Conservation (phyloP, 2,888 invertebrate genomes). For the Drosophila paranaensis region DNA sequence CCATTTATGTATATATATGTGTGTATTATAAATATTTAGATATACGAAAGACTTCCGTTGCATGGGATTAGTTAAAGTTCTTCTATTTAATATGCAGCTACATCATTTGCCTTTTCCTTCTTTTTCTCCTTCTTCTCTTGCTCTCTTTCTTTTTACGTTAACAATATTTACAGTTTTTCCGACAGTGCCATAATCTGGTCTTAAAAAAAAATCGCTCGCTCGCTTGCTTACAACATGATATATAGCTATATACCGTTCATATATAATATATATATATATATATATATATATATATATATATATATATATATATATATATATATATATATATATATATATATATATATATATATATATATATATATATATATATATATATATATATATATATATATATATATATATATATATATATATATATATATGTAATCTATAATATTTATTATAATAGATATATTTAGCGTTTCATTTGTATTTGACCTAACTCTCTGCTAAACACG, state of each 20-base stretch:
- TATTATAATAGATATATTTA: conserved; percentile 28
- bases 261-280: conserved; percentile 31
- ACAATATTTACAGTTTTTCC: conserved; percentile 70
- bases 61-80: conserved; percentile 46
- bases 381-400: too few relatives aligned
- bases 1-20: conserved; percentile 11
- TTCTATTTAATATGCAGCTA: conserved; percentile 60
- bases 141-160: conserved; percentile 46
- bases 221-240: conserved; percentile 67
- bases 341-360: conserved; percentile 32
- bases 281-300: conserved; percentile 5
- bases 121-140: background rate
- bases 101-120: conserved; percentile 33
- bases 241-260: conserved; percentile 48
- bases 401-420: conserved; percentile 16
- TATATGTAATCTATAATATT: conserved; percentile 27
- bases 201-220: conserved; percentile 63
- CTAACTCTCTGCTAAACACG: conserved; percentile 29
- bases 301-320: conserved; percentile 25
- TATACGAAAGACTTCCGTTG: conserved; percentile 38
- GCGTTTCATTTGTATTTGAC: conserved; percentile 28
- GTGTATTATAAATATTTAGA: conserved; percentile 15
- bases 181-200: conserved; percentile 53
- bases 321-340: conserved; percentile 13
- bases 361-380: too few relatives aligned